Evolutionary conservation across 2,888 invertebrate genomes (phyloP).

Genomic region (Carcina quercana): DNA sequence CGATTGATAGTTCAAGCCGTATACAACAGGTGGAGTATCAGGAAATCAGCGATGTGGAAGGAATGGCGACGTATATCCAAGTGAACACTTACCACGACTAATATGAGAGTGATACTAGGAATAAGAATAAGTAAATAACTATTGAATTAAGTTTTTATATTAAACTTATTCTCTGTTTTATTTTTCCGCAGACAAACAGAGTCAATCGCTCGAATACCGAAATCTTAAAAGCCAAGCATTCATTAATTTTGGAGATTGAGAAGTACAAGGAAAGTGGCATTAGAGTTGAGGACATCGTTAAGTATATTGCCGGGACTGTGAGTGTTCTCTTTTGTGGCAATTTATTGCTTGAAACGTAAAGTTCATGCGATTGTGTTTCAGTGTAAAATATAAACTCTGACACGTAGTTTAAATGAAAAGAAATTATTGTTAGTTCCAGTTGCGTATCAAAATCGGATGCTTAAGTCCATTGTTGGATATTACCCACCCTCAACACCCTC

Average conservation of each 20-base stretch:
- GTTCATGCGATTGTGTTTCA: too few species aligned
- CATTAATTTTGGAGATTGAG: slow-evolving; percentile 17
- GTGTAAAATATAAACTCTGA: neutral
- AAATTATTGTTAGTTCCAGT: too few species aligned
- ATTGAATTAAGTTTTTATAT: neutral
- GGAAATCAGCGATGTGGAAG: too few species aligned
- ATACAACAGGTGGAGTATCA: too few species aligned
- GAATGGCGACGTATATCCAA: too few species aligned
- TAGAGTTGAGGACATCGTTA: slow-evolving; percentile 21
- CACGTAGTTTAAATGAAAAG: neutral
- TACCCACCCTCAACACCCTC: too few species aligned
- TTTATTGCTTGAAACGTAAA: slow-evolving; percentile 18
- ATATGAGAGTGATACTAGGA: too few species aligned
- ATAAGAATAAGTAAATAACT: neutral
- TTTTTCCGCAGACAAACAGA: neutral
- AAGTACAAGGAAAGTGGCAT: slow-evolving; percentile 21
- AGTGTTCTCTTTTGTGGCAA: slow-evolving; percentile 18
- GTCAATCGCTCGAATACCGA: neutral
- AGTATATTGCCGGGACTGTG: slow-evolving; percentile 20
- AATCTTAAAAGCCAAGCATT: slow-evolving; percentile 3
- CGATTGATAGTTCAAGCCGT: too few species aligned
- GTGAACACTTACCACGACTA: too few species aligned
- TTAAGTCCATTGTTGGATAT: too few species aligned
- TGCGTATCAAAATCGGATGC: too few species aligned
- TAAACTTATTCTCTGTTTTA: neutral